Conservation (phyloP, 2,888 invertebrate species). For the Hybos culiciformis region DNA sequence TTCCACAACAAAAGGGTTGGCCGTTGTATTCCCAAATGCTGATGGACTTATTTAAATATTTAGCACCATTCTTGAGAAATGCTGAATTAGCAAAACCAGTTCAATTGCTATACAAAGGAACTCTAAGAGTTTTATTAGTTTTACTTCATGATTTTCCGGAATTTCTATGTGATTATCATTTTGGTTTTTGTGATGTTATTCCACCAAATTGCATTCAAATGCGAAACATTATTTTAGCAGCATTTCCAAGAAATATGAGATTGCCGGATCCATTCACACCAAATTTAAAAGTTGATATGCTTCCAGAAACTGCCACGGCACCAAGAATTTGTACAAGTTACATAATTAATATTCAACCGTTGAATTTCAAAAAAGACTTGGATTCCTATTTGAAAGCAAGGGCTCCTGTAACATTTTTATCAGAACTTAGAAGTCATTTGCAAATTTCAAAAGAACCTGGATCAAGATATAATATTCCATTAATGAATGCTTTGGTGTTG, state of each 20-base stretch:
- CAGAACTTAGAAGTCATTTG: conserved; percentile 79
- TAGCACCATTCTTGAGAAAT: conserved; percentile 93
- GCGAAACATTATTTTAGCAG: conserved; percentile 94
- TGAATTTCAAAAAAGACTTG: conserved; percentile 85
- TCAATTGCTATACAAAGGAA: conserved; percentile 88
- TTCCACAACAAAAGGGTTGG: conserved; percentile 93
- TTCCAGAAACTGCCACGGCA: conserved; percentile 75
- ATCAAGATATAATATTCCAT: conserved; percentile 82
- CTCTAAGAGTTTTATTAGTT: conserved; percentile 84
- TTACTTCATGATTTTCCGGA: conserved; percentile 98
- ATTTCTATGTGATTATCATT: conserved; percentile 97
- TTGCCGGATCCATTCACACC: conserved; percentile 98
- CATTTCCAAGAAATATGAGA: conserved; percentile 96
- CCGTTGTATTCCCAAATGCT: conserved; percentile 93
- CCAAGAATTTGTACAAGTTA: conserved; percentile 86
- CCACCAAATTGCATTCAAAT: conserved; percentile 99
- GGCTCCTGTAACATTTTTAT: conserved; percentile 88
- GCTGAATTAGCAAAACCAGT: conserved; percentile 92
- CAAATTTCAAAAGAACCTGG: conserved; percentile 83
- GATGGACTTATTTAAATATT: conserved; percentile 89
- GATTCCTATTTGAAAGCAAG: conserved; percentile 92
- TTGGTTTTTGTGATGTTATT: conserved; percentile 97
- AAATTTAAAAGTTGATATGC: conserved; percentile 81
- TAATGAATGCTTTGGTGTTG: conserved; percentile 94
- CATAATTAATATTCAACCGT: conserved; percentile 70